Evolutionary conservation across 2,113 vertebrate species (phyloP), one percentile per base, ranked within the genome.

Genomic region (Kryptolebias marmoratus): DNA sequence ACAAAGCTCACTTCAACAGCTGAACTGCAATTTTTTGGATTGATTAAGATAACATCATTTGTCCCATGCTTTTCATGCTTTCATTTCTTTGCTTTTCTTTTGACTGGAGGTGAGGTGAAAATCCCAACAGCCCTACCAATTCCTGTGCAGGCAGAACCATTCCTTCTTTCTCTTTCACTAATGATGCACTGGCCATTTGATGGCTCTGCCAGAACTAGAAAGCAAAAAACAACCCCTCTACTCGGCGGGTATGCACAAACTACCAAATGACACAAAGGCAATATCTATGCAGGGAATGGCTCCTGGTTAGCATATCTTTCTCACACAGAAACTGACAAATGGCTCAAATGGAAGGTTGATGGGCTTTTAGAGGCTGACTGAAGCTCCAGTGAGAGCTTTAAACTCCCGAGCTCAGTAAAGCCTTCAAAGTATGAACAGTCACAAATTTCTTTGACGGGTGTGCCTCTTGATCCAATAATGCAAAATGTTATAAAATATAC

Each of bases 321-420:
- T 16, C 48, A 31, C 27, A 49, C 47, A 53, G 52, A 62, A 14
- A 59, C 67, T 78, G 80, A 91, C 63, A 82, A 87, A 85, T 67
- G 70, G 82, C 86, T 87, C 84, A 85, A 90, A 85, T 84, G 81
- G 92, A 79, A 48, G 90, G 30, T 80, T 93, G 90, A 94, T 94
- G 39, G 32, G 32, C 7, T 93, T 89, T 94, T 92, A 93, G 94
- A 91, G 87, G 84, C 75, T 65, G 79, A 84, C 73, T 86, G 86
- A 65, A 73, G 88, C 83, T 90, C 90, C 90, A 81, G 85, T 66
- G 91, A 92, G 92, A 84, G 88, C 87, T 90, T 93, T 91, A 93
- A 92, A 93, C 93, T 94, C 90, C 91, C 90, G 78, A 56, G 85
- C 80, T 92, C 64, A 84, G 91, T 90, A 92, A 94, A 92, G 86